Evolutionary conservation across 2,113 vertebrate species (phyloP), one percentile per base, ranked within the genome.

Genomic region (Microcebus murinus): DNA sequence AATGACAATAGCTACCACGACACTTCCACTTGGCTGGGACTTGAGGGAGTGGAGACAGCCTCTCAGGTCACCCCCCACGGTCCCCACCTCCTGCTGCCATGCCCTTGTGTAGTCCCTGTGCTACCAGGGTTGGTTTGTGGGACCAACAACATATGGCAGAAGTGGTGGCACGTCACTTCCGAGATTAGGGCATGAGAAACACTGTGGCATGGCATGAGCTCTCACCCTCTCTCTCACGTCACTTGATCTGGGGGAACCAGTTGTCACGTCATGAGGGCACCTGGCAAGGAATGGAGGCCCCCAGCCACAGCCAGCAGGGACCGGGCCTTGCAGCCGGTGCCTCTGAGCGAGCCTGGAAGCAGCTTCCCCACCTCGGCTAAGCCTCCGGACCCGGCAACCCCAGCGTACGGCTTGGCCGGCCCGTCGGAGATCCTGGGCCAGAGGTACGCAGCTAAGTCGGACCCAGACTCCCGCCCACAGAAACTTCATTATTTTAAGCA

Each of bases 1-100:
- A 29, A 8, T 50, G 4, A 36, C 9, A 57, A 29, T 15, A 34
- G 23, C 20, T 14, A 1, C n/a, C 27, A 8, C 6, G 6, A 2
- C 4, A 12, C 17, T 13, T 12, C 55, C 34, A 3, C 39, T 9
- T 3, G 4, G n/a, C 57, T 15, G 59, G 39, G 31, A 77, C 57
- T 8, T 57, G n/a, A 34, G 4, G 27, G 65, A 11, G 3, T 31
- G 39, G 39, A 3, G 84, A 12, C 14, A 45, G 74, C n/a, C 73
- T 76, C 67, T 55, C 45, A 48, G n/a, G 5, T 8, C 39, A 17
- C 4, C 31, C 18, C n/a, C 34, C 5, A 3, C 2, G 17, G 36
- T 8, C 59, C 27, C 23, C 23, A 70, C 27, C 29, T 59, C 70
- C 21, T 25, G 50, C 7, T 31, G 4, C 61, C 84, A 57, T 42